Evolutionary conservation across 2,888 invertebrate species (phyloP).

Genomic region (Noctua comes): DNA sequence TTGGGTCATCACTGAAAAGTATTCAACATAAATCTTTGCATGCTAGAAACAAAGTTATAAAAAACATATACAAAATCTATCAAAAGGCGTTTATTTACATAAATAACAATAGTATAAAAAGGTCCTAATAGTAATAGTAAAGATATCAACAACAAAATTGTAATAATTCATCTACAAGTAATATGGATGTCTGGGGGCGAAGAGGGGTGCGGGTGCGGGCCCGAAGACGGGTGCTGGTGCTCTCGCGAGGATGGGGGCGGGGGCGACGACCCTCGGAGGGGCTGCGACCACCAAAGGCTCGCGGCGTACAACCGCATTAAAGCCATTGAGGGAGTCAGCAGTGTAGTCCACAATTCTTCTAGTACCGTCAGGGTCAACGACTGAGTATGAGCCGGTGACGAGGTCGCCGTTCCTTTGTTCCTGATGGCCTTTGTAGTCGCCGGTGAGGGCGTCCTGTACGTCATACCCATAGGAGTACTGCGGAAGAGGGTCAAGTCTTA

Average conservation of each 20-base stretch:
- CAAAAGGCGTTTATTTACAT: conserved; percentile 80
- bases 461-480: conserved; percentile 91
- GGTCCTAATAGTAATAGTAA: conserved; percentile 76
- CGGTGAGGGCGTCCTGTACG: conserved; percentile 90
- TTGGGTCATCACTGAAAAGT: neutral
- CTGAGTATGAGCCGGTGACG: conserved; percentile 90
- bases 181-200: conserved; percentile 81
- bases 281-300: conserved; percentile 84
- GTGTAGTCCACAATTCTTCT: conserved; percentile 90
- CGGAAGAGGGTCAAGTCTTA: conserved; percentile 84
- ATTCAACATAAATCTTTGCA: neutral
- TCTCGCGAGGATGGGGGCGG: conserved; percentile 71
- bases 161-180: conserved; percentile 87
- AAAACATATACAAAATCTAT: conserved; percentile 45
- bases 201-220: conserved; percentile 67
- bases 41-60: neutral
- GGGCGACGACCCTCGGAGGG: conserved; percentile 75
- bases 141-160: conserved; percentile 86
- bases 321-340: conserved; percentile 89
- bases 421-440: conserved; percentile 90
- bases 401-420: conserved; percentile 90
- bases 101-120: conserved; percentile 85
- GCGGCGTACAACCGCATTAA: conserved; percentile 90
- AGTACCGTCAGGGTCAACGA: conserved; percentile 90
- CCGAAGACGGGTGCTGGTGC: conserved; percentile 71